These are phyloP conservation scores for Protobothrops flavoviridis DNA, from an alignment of 2,113 vertebrate genomes.

Conservation along the genomic window DNA sequence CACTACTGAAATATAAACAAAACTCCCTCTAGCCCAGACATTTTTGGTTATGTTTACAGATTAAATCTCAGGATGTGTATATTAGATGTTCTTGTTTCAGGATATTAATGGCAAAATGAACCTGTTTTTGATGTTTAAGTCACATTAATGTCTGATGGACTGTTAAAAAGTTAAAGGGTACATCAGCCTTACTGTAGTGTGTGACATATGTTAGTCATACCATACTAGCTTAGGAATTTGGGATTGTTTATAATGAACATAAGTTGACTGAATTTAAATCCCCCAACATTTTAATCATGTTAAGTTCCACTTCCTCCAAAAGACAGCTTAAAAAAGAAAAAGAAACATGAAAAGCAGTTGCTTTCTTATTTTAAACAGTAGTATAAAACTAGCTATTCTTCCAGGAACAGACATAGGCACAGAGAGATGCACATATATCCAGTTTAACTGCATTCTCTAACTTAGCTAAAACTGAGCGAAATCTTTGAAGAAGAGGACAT, in stretches of 20 bases:
- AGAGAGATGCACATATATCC: not conserved
- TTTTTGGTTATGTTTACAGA: constrained; percentile 77
- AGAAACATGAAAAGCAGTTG: constrained; percentile 58
- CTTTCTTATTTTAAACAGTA: constrained; percentile 58
- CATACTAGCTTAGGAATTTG: constrained; percentile 67
- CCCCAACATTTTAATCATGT: constrained; percentile 58
- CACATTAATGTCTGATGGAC: constrained; percentile 78
- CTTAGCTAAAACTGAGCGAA: not conserved
- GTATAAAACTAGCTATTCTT: constrained; percentile 41
- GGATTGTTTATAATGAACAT: constrained; percentile 69
- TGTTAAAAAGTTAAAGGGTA: constrained; percentile 72
- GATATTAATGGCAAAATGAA: constrained; percentile 76
- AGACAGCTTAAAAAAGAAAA: constrained; percentile 66
- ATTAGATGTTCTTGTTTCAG: constrained; percentile 72
- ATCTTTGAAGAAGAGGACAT: not conserved
- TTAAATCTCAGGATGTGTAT: constrained; percentile 81
- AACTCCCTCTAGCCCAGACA: constrained; percentile 64
- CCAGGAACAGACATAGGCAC: constrained; percentile 22
- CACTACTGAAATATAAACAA: constrained; percentile 73
- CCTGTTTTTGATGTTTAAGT: constrained; percentile 73
- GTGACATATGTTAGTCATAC: constrained; percentile 62
- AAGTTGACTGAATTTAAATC: constrained; percentile 67
- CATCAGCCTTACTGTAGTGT: constrained; percentile 61
- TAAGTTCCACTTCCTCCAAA: constrained; percentile 65
- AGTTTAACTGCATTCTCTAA: not conserved